Percentiles rank a stretch among this genome's conserved stretches.
These are phyloP conservation scores for Enteromius afrohamiltoni DNA, from an alignment of 2,797 vertebrate genomes.

Conservation along the genomic window DNA sequence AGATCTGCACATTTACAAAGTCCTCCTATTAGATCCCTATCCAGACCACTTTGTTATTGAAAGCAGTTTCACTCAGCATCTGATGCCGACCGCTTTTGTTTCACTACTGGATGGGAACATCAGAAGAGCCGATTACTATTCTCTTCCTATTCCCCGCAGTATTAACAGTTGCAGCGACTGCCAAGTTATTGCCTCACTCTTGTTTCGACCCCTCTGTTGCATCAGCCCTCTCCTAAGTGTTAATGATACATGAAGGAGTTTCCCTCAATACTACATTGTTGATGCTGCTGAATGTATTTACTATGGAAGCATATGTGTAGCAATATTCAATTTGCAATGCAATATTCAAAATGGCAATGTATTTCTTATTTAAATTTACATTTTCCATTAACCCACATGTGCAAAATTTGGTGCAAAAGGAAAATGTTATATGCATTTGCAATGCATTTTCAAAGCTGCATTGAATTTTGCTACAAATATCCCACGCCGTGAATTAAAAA, in stretches of 20 bases:
- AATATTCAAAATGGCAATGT: no score
- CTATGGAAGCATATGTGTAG: no score
- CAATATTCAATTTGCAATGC: no score
- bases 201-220: conserved; percentile 66
- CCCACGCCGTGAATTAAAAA: no score
- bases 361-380: no score
- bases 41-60: conserved; percentile 71
- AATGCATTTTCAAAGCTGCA: no score
- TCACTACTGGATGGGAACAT: conserved; percentile 40
- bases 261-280: conserved; percentile 36
- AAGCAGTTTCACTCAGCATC: conserved; percentile 69
- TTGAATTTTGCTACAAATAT: no score
- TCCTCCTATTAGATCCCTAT: conserved; percentile 43
- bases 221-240: conserved; percentile 66
- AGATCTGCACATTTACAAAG: conserved; percentile 1
- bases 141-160: conserved; percentile 40
- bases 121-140: conserved; percentile 45
- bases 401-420: no score
- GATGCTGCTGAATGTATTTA: conserved; percentile 7
- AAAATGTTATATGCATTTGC: no score
- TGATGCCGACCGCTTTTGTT: conserved; percentile 47
- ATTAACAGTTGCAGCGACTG: conserved; percentile 62
- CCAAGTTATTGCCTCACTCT: conserved; percentile 69
- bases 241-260: conserved; percentile 47
- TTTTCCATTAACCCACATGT: no score